Conservation (phyloP, 2,797 vertebrate genomes). For the Trichosurus vulpecula region DNA sequence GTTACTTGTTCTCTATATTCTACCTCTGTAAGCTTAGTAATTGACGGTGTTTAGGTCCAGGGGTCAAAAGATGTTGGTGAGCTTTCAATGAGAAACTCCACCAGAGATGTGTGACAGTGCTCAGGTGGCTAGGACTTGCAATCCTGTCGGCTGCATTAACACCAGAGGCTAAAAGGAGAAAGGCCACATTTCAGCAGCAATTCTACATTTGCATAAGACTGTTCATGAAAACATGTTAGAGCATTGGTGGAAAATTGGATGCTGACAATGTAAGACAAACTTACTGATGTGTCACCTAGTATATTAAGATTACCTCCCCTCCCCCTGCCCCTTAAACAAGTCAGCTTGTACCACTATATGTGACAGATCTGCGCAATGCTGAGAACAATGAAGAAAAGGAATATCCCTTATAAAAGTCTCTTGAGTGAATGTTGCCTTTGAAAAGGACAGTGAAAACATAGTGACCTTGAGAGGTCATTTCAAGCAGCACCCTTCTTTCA, state of each 20-base stretch:
- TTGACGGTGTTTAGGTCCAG: background rate
- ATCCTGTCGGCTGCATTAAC: background rate
- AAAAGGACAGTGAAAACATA: constrained; percentile 10
- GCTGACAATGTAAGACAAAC: constrained; percentile 47
- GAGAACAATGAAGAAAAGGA: background rate
- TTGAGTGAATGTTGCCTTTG: constrained; percentile 1
- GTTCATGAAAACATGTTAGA: background rate
- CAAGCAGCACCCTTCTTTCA: background rate
- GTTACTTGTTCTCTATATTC: constrained; percentile 19
- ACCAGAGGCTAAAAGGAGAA: background rate
- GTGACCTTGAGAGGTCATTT: background rate
- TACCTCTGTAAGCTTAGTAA: constrained; percentile 34
- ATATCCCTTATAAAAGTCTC: constrained; percentile 10
- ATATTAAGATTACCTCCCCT: background rate
- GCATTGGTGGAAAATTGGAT: constrained; percentile 31
- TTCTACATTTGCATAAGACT: background rate
- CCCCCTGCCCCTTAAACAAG: constrained; percentile 22
- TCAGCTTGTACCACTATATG: background rate
- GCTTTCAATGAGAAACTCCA: constrained; percentile 26
- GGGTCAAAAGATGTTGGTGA: constrained; percentile 40
- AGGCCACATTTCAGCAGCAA: background rate
- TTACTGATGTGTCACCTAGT: constrained; percentile 17
- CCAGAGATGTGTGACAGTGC: background rate
- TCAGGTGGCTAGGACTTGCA: background rate
- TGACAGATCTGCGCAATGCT: background rate